Evolutionary conservation across 2,888 invertebrate species (phyloP).

Genomic region (Chironomus tentans): DNA sequence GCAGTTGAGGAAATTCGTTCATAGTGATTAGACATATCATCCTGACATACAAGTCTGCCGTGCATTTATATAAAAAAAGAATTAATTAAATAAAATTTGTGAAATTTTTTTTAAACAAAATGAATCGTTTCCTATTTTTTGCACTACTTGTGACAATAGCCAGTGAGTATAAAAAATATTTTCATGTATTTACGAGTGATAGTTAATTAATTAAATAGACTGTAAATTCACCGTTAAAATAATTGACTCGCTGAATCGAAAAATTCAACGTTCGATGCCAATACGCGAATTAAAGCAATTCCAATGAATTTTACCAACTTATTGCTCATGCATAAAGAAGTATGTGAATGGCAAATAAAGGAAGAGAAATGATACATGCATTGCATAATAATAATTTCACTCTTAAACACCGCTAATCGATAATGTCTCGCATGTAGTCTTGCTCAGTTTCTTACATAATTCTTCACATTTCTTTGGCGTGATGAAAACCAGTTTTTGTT

Average conservation of each 20-base stretch:
- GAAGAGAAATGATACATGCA: neutral
- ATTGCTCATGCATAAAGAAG: neutral
- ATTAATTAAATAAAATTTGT: no score
- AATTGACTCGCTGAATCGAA: no score
- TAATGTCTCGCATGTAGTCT: neutral
- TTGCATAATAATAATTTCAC: slow-evolving; percentile 17
- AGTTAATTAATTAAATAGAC: neutral
- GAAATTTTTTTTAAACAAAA: neutral
- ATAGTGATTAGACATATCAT: slow-evolving; percentile 24
- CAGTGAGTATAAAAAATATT: slow-evolving; percentile 6
- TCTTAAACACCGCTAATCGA: neutral
- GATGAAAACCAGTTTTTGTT: neutral
- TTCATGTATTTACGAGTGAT: neutral
- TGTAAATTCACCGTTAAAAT: no score
- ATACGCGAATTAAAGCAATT: no score
- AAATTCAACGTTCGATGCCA: no score
- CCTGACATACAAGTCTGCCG: neutral
- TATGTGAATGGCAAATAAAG: neutral
- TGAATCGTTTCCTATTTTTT: slow-evolving; percentile 21
- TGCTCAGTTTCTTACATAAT: neutral
- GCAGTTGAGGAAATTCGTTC: slow-evolving; percentile 26
- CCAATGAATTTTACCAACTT: neutral
- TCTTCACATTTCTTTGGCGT: neutral
- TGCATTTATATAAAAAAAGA: slow-evolving; percentile 13
- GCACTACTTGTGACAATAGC: slow-evolving; percentile 13